Evolutionary conservation across 2,888 invertebrate genomes (phyloP), one percentile per base, ranked within the genome.

Genomic region (Himalopsyche anomala): DNA sequence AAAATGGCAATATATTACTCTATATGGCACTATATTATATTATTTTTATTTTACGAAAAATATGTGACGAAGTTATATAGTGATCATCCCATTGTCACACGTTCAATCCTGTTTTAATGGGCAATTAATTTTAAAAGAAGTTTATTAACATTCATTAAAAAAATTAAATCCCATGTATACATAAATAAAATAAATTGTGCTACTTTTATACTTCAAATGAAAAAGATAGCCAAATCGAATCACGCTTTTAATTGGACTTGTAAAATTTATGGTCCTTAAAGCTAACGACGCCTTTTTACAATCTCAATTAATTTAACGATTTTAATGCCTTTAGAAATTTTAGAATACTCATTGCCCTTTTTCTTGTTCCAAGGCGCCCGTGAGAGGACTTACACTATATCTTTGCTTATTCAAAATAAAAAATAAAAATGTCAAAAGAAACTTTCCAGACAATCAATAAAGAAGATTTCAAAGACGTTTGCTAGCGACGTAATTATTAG

Each of bases 191-290:
- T 62, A 15, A 51, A 51, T 51, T 51, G 51, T 51, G 51, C 6
- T 28, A 19, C 19, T 62, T 62, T 62, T 19, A 19, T 28, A 62
- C 62, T n/a, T 19, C 8, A 62, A 62, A n/a, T n/a, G 9, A 62
- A 62, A 62, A 62, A 62, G 28, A 19, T 62, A 28, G 19, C 28
- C 19, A n/a, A 62, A 62, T 62, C 62, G 62, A 62, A 62, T 19
- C 62, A 62, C 62, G 19, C 62, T 62, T 62, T 51, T 62, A 62
- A 62, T 62, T 62, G 62, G 62, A 62, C 19, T 62, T 62, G 28
- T 62, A 19, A 19, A 62, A 62, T 62, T 62, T 62, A 62, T 62
- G 62, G 62, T 62, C 62, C 62, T 62, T 62, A 62, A 62, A 62
- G 6, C 62, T 28, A 62, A 62, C 62, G 62, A 62, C 62, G 62